phyloP scores from a whole-genome alignment of 1,140 invertebrate genomes.

The Drosophila seguyi region DNA sequence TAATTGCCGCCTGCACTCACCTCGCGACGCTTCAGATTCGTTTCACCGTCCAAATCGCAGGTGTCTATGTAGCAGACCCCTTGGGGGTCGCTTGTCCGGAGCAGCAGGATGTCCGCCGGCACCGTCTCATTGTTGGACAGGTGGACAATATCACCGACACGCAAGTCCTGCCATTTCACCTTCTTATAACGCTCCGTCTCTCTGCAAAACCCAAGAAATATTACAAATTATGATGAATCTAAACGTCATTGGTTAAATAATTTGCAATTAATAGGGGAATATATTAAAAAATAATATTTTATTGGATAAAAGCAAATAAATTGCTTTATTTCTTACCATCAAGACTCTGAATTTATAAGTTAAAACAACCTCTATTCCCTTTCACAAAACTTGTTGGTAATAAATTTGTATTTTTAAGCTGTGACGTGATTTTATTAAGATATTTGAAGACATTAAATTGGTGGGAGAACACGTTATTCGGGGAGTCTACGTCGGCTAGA shows the following conservation, averaged over 20 bases:
- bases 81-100: slow-evolving; percentile 95
- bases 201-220: slow-evolving; percentile 85
- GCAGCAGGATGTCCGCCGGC: slow-evolving; percentile 96
- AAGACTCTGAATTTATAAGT: neutral
- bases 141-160: slow-evolving; percentile 98
- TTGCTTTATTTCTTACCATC: neutral
- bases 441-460: neutral
- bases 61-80: slow-evolving; percentile 99
- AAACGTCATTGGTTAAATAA: neutral
- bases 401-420: neutral
- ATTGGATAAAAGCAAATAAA: neutral
- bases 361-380: neutral
- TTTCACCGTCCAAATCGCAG: slow-evolving; percentile 99
- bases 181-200: slow-evolving; percentile 93
- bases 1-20: slow-evolving; percentile 84
- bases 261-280: slow-evolving; percentile 6
- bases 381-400: neutral
- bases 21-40: slow-evolving; percentile 98
- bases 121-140: slow-evolving; percentile 98
- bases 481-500: neutral
- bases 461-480: neutral
- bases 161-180: slow-evolving; percentile 95
- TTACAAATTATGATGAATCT: slow-evolving; percentile 4
- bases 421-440: neutral
- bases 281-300: neutral